Evolutionary conservation across 1,140 invertebrate species (phyloP).

Genomic region (Ruditapes philippinarum): DNA sequence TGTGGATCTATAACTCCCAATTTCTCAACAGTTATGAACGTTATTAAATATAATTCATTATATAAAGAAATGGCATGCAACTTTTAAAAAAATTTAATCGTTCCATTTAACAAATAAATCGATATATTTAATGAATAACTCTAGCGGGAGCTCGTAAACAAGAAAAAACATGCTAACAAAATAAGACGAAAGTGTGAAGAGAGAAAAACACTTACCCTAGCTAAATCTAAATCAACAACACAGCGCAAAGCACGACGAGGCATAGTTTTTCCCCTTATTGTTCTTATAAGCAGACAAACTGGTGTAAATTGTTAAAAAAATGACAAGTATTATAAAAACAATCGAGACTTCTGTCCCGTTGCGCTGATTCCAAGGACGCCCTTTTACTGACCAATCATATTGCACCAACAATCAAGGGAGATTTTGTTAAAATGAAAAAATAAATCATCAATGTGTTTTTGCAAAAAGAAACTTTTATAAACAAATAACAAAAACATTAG

Average conservation of each 20-base stretch:
- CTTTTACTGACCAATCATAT: conserved; percentile 24
- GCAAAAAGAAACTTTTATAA: no score
- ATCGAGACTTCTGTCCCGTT: conserved; percentile 25
- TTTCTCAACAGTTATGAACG: no score
- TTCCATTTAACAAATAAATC: not conserved
- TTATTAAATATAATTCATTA: no score
- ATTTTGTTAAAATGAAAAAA: no score
- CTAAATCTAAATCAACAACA: conserved; percentile 81
- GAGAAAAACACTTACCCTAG: conserved; percentile 77
- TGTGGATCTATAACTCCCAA: no score
- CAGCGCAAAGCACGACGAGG: conserved; percentile 82
- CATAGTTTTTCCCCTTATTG: conserved; percentile 72
- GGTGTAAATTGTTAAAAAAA: not conserved
- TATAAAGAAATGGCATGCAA: no score
- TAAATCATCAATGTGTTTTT: no score
- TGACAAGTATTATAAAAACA: conserved; percentile 18
- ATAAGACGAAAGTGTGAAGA: not conserved
- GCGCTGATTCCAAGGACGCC: conserved; percentile 64
- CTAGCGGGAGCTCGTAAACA: conserved; percentile 37
- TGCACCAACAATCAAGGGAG: not conserved
- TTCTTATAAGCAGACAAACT: not conserved
- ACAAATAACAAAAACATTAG: no score
- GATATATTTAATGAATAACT: not conserved
- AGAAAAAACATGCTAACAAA: conserved; percentile 36
- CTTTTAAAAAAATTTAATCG: not conserved